A percentile compares a stretch with the other conserved stretches of the same genome.
Conservation (phyloP, 2,888 invertebrate species). For the Gasteruption jaculator region DNA sequence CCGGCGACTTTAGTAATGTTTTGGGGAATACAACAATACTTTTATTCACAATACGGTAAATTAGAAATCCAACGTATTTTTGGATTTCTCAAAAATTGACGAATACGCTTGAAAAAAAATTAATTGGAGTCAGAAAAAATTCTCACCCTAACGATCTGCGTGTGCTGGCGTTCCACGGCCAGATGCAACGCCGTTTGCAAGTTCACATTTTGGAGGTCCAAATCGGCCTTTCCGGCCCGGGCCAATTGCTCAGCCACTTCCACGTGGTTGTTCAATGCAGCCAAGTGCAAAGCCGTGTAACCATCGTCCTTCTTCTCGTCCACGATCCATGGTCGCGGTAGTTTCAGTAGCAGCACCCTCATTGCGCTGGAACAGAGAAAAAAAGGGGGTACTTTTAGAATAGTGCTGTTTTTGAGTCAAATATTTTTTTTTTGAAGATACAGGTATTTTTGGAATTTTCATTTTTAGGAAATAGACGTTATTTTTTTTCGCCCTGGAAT, state of each 20-base stretch:
- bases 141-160: conserved; percentile 88
- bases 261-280: conserved; percentile 94
- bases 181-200: conserved; percentile 89
- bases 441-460: no score
- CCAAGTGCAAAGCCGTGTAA: conserved; percentile 92
- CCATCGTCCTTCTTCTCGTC: conserved; percentile 99
- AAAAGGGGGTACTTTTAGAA: no score
- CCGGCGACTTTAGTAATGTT: no score
- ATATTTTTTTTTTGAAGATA: no score
- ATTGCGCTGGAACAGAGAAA: conserved; percentile 74
- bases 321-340: conserved; percentile 94
- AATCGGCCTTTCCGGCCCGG: conserved; percentile 83
- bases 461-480: no score
- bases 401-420: no score
- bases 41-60: no score
- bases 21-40: no score
- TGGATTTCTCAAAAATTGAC: no score
- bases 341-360: conserved; percentile 88
- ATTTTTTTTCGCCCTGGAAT: no score
- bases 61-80: no score
- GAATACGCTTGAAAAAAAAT: no score
- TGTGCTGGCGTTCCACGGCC: conserved; percentile 94
- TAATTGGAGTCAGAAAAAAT: background rate
- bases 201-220: conserved; percentile 95
- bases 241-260: conserved; percentile 91